Base-by-base conservation (phyloP, 1,140 invertebrate species). In the Drosophila biarmipes region DNA sequence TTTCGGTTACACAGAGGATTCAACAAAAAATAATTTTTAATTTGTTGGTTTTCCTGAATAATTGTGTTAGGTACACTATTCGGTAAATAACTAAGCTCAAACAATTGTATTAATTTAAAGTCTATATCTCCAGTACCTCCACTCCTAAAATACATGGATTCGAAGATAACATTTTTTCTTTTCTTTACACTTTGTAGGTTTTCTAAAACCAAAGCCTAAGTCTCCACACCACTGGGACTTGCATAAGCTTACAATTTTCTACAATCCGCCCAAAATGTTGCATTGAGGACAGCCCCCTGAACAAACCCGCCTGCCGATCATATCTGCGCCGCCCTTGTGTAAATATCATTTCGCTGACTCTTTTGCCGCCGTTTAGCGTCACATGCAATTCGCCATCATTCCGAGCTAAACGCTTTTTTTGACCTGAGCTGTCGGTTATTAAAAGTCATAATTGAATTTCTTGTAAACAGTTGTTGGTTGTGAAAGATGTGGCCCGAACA, bases 361-460 rank as follows among this genome's bases (percentile, higher is more conserved):
- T 19, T 37, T 64, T 10, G 29, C 45, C 29, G 6, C 56, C 56
- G 27, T 40, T 72, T 42, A 31, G 69, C 69, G 72, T 74, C 72
- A 74, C 71, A 64, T 74, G 72, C 72, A 66, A 73, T 56, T 64
- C 56, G 52, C 72, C 46, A 55, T 74, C 34, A 46, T 58, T 71
- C n/a, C 37, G 45, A 56, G 72, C 21, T 64, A 74, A 74, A 27
- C 40, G 34, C 34, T 68, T 68, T 55, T 80, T 80, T 86, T 69
- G 63, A 80, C 58, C 73, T 63, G 63, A 48, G 73, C 67, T 78
- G 78, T 73, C 71, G 82, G 82, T 87, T 87, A 86, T 86, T 86
- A 86, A 90, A 90, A 90, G 76, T 85, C 86, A 82, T 90, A 90
- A 90, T 90, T 90, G 86, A 90, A 90, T 90, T 90, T 90, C 80